Base-by-base conservation (phyloP, 2,797 vertebrate genomes). In the Falco berigora region DNA sequence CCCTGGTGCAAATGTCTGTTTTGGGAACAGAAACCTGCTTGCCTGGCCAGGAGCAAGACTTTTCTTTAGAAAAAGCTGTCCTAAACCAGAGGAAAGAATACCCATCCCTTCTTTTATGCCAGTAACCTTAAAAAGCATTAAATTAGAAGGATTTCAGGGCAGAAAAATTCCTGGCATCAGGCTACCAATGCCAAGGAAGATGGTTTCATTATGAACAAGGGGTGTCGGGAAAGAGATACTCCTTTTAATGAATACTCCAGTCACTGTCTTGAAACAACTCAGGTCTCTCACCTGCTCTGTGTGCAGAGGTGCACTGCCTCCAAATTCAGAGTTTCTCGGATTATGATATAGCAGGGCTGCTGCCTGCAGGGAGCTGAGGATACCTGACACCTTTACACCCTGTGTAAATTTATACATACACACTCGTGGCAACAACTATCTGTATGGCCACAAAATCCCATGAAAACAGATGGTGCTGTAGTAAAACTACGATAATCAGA, bases 401-500 rank as follows among this genome's bases (percentile, higher is more conserved):
- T 27, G 21, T n/a, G 71, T 53, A 80, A 58, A 64, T 44, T 64
- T 4, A 20, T 21, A 16, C 19, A 27, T 1, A 5, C 18, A 47
- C 46, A 15, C 38, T 68, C 3, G 6, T 61, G 69, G 44, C 49
- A 76, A 30, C 50, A 74, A 17, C 81, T 59, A 12, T 46, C 62
- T 82, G 90, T 72, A 72, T 22, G 53, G 53, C 68, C 42, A 32
- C 66, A 58, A 81, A 90, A 49, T 67, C 34, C 56, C 73, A 78
- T 32, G 86, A 61, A 88, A 93, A 40, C 86, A 95, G 88, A 94
- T 84, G 73, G 66, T 93, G 62, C 61, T 81, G 34, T 75, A 90
- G 80, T 77, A 81, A 92, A 93, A 52, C 40, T 36, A 77, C 79
- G 55, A 53, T 68, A 74, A 95, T 81, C 80, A 75, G 55, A 66